Conservation (phyloP, 2,797 vertebrate genomes). For the Melanogrammus aeglefinus region DNA sequence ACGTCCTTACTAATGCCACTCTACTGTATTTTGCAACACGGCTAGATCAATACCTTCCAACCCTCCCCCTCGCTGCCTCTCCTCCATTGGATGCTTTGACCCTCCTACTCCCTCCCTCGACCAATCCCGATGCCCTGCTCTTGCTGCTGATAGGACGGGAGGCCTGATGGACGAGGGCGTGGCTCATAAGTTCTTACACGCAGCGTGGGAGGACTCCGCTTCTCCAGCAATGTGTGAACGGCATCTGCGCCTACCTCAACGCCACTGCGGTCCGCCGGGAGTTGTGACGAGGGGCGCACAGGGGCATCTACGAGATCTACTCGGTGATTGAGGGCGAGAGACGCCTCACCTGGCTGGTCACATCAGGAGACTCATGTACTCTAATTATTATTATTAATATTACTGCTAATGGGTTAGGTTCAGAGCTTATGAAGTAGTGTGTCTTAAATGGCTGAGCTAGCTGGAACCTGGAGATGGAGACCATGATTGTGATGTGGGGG, state of each 20-base stretch:
- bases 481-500: no score
- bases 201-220: conserved; percentile 97
- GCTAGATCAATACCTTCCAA: background rate
- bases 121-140: background rate
- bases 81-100: background rate
- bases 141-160: conserved; percentile 81
- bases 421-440: background rate
- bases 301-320: conserved; percentile 86
- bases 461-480: background rate
- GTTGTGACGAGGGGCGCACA: conserved; percentile 95
- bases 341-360: background rate
- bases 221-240: conserved; percentile 98
- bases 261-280: conserved; percentile 97
- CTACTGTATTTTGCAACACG: background rate
- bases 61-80: background rate
- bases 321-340: conserved; percentile 58
- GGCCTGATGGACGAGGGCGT: conserved; percentile 96
- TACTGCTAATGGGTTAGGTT: no score
- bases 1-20: no score
- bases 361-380: background rate
- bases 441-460: background rate
- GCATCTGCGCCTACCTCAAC: conserved; percentile 99
- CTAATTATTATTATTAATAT: background rate
- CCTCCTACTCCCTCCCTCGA: background rate
- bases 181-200: conserved; percentile 95